A percentile compares a stretch with the other conserved stretches of the same genome.
Conservation (phyloP, 2,113 vertebrate species). For the Apteryx mantelli region DNA sequence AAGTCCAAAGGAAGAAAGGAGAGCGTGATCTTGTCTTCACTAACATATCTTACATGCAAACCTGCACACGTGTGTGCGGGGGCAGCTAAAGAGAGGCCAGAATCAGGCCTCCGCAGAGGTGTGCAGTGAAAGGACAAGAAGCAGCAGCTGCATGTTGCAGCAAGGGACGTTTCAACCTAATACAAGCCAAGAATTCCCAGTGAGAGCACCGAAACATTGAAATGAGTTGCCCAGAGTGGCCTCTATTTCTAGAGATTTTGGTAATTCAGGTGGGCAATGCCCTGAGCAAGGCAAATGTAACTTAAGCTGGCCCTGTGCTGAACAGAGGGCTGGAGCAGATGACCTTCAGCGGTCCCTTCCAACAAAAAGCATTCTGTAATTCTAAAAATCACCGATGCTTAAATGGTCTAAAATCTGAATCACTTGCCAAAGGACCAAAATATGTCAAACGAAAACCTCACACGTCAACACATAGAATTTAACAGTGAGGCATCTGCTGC, state of each 20-base stretch:
- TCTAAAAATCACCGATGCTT: background rate
- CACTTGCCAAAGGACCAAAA: background rate
- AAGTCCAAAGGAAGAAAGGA: background rate
- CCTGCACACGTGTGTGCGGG: rapidly evolving
- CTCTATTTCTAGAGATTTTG: background rate
- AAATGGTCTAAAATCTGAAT: background rate
- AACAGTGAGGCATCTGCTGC: background rate
- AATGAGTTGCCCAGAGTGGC: background rate
- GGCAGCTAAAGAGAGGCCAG: background rate
- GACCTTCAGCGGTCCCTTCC: background rate
- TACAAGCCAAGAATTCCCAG: background rate
- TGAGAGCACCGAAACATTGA: background rate
- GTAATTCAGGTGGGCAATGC: background rate
- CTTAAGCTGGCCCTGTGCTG: background rate
- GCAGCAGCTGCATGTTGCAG: background rate
- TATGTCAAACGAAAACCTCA: background rate
- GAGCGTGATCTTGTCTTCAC: background rate
- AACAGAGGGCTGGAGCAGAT: background rate
- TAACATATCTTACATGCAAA: background rate
- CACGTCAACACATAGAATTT: background rate
- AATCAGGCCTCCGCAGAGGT: background rate
- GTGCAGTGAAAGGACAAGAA: rapidly evolving
- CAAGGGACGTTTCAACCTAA: background rate
- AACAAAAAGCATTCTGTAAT: background rate
- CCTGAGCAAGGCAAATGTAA: background rate